phyloP scores from a whole-genome alignment of 2,113 vertebrate genomes.

The Mus spicilegus region DNA sequence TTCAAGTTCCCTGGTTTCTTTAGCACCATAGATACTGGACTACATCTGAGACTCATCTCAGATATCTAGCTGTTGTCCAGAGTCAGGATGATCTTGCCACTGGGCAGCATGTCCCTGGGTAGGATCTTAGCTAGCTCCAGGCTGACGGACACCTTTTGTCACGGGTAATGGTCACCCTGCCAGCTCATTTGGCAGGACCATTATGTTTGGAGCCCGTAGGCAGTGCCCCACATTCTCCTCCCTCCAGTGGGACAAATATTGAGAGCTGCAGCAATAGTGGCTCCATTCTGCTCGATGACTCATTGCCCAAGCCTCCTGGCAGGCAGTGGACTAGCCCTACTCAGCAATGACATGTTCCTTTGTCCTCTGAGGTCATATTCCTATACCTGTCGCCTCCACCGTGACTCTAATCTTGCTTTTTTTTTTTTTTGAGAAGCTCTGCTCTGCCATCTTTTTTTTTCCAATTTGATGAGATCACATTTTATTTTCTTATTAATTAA shows the following conservation, averaged over 20 bases:
- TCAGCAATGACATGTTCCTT: not conserved
- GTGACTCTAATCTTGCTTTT: not conserved
- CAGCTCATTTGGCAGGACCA: not conserved
- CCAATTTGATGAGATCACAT: no score
- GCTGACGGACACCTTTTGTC: not conserved
- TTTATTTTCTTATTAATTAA: no score
- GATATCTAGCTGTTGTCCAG: not conserved
- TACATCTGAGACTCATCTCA: not conserved
- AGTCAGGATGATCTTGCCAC: not conserved
- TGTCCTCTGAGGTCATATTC: not conserved
- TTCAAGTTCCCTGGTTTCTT: not conserved
- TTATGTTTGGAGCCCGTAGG: not conserved
- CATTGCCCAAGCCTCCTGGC: not conserved
- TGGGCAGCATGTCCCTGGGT: not conserved
- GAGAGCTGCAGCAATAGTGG: not conserved
- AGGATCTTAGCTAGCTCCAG: not conserved
- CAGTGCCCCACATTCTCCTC: not conserved
- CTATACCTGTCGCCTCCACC: not conserved
- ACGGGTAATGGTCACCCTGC: not conserved
- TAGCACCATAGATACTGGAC: not conserved
- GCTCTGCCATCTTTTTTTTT: no score
- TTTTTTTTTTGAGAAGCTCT: not conserved
- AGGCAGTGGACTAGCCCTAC: not conserved
- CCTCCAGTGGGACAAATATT: not conserved
- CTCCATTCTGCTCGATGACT: not conserved